Evolutionary conservation across 53 echinoderm and acorn worm genomes (phyloP), one percentile per base, ranked within the genome.

Genomic region (Temnopleurus reevesii): DNA sequence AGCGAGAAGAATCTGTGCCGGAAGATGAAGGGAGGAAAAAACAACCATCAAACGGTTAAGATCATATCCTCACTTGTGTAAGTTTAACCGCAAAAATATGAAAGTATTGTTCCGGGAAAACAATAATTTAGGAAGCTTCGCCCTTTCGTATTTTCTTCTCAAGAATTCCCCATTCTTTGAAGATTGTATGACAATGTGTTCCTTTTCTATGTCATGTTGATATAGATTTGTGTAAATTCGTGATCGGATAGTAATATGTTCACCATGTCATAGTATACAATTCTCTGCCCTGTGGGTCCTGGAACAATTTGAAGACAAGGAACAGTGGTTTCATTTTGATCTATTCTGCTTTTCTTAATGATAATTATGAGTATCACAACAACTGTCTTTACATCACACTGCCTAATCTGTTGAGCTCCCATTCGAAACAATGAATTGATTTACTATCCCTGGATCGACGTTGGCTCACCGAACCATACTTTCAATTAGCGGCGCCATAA

Each of bases 61-160:
- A 77, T 81, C 27, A 81, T 81, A 81, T 81, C 81, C 47, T 30
- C 46, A 51, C 81, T 47, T 53, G 30, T 53, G 30, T 81, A 49
- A 81, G 47, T 45, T 51, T 31, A 51, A 81, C 53, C 31, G 81
- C 81, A 51, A 15, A 81, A 81, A 30, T 53, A 81, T 51, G 81
- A 81, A 81, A 81, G 81, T 77, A 77, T 77, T 77, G 43, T 77
- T 81, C 53, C 81, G 45, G 81, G 81, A 46, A 81, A 77, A 45
- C 77, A 45, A 77, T 45, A 2, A 4, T n/a, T 45, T 77, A 10
- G 26, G 12, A 77, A 44, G 21, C 77, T 43, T n/a, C 44, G 77
- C 77, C 45, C 77, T 77, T 24, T 77, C 9, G 24, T 43, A 34
- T 30, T 63, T 15, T 0, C 17, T 34, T 8, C 33, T 63, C 18